Evolutionary conservation across 2,888 invertebrate genomes (phyloP).

Genomic region (Megaustenia siamemsis): DNA sequence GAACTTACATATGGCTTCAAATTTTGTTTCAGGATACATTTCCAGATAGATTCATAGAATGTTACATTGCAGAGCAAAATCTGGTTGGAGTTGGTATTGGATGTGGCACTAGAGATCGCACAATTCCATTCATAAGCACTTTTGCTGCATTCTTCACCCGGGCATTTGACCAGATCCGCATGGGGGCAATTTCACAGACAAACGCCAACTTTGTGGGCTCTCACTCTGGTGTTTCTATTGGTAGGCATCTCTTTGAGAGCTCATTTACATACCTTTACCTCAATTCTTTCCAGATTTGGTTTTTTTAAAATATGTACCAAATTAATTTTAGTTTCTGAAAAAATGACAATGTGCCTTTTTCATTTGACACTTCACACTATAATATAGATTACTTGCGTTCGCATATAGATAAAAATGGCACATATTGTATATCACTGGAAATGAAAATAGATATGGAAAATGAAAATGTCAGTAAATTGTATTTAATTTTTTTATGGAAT

Average conservation of each 20-base stretch:
- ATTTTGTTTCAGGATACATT: conserved; percentile 55
- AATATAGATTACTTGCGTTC: too few relatives aligned
- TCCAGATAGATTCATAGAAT: conserved; percentile 92
- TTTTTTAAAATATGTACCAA: too few relatives aligned
- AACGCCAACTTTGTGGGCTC: conserved; percentile 98
- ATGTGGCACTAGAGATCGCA: conserved; percentile 93
- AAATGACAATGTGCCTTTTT: too few relatives aligned
- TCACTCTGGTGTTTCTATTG: conserved; percentile 98
- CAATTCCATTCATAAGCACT: conserved; percentile 96
- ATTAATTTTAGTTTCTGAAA: too few relatives aligned
- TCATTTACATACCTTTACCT: neutral
- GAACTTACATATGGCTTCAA: too few relatives aligned
- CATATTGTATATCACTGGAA: too few relatives aligned
- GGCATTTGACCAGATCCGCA: conserved; percentile 98
- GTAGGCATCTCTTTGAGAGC: conserved; percentile 79
- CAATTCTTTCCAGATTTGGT: too few relatives aligned
- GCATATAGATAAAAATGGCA: too few relatives aligned
- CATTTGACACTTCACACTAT: too few relatives aligned
- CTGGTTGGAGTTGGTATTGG: conserved; percentile 96
- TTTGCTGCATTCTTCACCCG: conserved; percentile 98
- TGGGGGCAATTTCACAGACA: conserved; percentile 99
- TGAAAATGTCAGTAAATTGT: too few relatives aligned
- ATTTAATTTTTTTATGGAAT: too few relatives aligned
- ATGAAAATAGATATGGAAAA: too few relatives aligned
- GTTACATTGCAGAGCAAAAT: conserved; percentile 99